Conservation (phyloP, 2,113 vertebrate species). For the Cromileptes altivelis region DNA sequence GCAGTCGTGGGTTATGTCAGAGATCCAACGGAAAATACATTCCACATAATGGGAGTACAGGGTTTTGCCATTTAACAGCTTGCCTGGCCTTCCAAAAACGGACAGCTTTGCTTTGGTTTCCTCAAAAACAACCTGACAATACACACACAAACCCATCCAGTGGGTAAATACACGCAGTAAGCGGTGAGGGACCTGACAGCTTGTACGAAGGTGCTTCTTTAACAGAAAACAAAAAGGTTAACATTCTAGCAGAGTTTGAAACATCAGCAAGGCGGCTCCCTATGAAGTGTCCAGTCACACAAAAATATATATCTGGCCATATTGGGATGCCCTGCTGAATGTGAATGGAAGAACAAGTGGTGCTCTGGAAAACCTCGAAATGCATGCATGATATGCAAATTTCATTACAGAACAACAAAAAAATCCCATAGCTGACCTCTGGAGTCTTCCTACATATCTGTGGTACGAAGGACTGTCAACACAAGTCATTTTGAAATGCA, state of each 20-base stretch:
- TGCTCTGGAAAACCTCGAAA: conserved; percentile 59
- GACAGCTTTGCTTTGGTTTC: conserved; percentile 72
- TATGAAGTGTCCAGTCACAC: conserved; percentile 53
- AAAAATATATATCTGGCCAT: conserved; percentile 65
- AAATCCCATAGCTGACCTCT: conserved; percentile 34
- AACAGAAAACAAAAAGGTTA: conserved; percentile 44
- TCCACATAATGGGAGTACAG: conserved; percentile 49
- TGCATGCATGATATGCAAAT: conserved; percentile 62
- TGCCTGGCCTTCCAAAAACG: conserved; percentile 38
- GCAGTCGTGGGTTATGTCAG: conserved; percentile 42
- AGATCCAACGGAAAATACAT: conserved; percentile 64
- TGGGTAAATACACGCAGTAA: conserved; percentile 63
- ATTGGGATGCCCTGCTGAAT: conserved; percentile 56
- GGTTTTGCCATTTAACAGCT: conserved; percentile 39
- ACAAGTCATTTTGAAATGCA: conserved; percentile 55
- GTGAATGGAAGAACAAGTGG: conserved; percentile 78
- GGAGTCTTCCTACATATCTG: conserved; percentile 34
- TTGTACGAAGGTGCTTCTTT: conserved; percentile 25
- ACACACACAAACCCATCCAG: conserved; percentile 75
- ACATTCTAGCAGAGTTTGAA: conserved; percentile 56
- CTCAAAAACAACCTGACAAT: conserved; percentile 54
- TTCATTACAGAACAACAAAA: conserved; percentile 43
- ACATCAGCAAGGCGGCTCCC: conserved; percentile 56
- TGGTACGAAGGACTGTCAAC: conserved; percentile 46
- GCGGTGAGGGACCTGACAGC: conserved; percentile 24